Percentiles rank a stretch among this genome's conserved stretches.
Evolutionary conservation across 2,113 vertebrate genomes (phyloP).

Genomic region (Acinonyx jubatus): DNA sequence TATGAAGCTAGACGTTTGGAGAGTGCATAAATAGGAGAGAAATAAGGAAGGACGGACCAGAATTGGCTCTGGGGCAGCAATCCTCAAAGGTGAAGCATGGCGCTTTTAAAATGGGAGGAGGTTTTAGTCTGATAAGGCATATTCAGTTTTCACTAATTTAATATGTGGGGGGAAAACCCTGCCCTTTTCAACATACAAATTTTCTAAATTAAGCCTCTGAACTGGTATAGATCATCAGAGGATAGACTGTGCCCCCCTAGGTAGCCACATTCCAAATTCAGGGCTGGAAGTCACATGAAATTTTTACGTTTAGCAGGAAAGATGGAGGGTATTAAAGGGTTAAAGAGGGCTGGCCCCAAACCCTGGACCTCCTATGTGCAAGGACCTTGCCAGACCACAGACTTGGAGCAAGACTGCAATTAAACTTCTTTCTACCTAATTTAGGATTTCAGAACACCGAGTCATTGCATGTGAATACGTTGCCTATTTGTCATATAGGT

Average conservation of each 20-base stretch:
- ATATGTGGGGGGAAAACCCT: background rate
- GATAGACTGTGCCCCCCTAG: background rate
- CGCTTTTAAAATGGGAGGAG: background rate
- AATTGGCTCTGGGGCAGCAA: constrained; percentile 19
- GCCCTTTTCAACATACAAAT: background rate
- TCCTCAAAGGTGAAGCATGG: background rate
- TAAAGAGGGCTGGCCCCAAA: background rate
- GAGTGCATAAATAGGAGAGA: background rate
- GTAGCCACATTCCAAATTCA: constrained; percentile 5
- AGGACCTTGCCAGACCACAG: constrained; percentile 12
- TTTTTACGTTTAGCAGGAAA: background rate
- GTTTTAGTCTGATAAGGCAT: constrained; percentile 5
- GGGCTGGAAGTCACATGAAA: background rate
- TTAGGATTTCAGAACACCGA: constrained; percentile 4
- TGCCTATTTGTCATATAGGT: background rate
- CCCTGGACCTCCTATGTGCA: background rate
- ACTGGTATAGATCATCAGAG: background rate
- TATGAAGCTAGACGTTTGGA: background rate
- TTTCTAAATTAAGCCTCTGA: constrained; percentile 10
- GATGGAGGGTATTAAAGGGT: background rate
- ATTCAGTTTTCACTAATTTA: constrained; percentile 7
- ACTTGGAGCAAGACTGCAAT: background rate
- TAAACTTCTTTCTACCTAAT: constrained; percentile 26
- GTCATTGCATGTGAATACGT: background rate
- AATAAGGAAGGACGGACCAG: constrained; percentile 9